A percentile compares a stretch with the other conserved stretches of the same genome.
Conservation (phyloP, 2,888 invertebrate species). For the Ectobius pallidus region DNA sequence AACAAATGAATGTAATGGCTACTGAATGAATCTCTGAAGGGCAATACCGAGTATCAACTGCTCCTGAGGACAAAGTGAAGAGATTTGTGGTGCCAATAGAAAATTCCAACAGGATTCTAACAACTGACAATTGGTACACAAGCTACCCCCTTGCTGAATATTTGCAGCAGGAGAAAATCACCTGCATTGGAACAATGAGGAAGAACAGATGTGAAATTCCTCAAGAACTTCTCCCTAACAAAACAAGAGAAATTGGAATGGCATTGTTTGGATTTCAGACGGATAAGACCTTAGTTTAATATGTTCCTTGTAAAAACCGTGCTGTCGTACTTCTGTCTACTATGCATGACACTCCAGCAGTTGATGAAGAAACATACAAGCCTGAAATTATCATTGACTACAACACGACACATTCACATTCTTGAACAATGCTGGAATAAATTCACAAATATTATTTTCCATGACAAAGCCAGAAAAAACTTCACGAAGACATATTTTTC, state of each 20-base stretch:
- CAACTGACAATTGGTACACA: conserved; percentile 31
- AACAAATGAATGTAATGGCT: too few relatives aligned
- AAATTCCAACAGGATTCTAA: conserved; percentile 43
- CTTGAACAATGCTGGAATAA: not conserved
- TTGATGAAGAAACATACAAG: conserved; percentile 45
- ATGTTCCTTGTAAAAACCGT: conserved; percentile 46
- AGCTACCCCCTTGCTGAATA: not conserved
- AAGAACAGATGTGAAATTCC: conserved; percentile 14
- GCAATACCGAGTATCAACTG: too few relatives aligned
- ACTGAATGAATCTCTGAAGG: too few relatives aligned
- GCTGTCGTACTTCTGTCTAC: conserved; percentile 47
- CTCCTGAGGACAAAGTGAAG: conserved; percentile 1
- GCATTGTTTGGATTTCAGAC: not conserved
- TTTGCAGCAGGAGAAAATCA: conserved; percentile 1
- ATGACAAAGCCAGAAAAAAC: not conserved
- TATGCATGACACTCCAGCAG: conserved; percentile 44
- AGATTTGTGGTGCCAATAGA: conserved; percentile 39
- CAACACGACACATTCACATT: conserved; percentile 44
- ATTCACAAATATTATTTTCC: not conserved
- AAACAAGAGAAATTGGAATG: too few relatives aligned
- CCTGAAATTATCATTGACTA: conserved; percentile 47
- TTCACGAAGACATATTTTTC: not conserved
- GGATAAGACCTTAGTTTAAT: conserved; percentile 46
- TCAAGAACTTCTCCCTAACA: conserved; percentile 17
- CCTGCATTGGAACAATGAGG: not conserved